phyloP scores from a whole-genome alignment of 2,888 invertebrate genomes.

The Xestia c-nigrum region DNA sequence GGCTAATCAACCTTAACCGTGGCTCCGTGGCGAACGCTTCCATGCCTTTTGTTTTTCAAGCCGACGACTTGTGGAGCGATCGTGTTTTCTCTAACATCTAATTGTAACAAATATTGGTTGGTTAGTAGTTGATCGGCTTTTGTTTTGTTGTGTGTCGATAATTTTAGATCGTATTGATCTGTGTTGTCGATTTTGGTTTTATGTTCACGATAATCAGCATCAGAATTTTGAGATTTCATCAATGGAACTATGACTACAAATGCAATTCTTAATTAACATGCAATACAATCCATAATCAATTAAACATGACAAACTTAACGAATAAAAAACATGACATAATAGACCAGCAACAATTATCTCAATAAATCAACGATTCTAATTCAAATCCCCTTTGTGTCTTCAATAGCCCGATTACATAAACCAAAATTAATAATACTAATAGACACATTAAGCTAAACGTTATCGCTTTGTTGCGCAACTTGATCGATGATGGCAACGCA shows the following conservation, averaged over 20 bases:
- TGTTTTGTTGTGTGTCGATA: constrained; percentile 22
- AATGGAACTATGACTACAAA: neutral
- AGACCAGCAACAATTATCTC: constrained; percentile 30
- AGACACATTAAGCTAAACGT: constrained; percentile 66
- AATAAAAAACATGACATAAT: constrained; percentile 37
- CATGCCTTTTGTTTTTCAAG: constrained; percentile 74
- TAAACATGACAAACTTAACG: constrained; percentile 17
- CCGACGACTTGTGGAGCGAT: constrained; percentile 61
- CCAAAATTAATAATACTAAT: constrained; percentile 70
- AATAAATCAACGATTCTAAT: constrained; percentile 41
- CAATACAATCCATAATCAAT: constrained; percentile 23
- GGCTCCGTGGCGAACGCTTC: constrained; percentile 66
- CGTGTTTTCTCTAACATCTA: constrained; percentile 53
- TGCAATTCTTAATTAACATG: neutral
- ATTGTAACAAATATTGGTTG: constrained; percentile 51
- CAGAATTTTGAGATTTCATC: neutral
- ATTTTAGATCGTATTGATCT: neutral
- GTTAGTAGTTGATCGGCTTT: constrained; percentile 20
- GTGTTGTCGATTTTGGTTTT: neutral
- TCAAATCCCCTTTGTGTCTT: constrained; percentile 35
- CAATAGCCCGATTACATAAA: constrained; percentile 57
- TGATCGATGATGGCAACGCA: constrained; percentile 69
- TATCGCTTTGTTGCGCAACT: constrained; percentile 69
- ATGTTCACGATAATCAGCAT: neutral
- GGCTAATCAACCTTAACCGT: constrained; percentile 70